Evolutionary conservation across 2,888 invertebrate species (phyloP), one percentile per base, ranked within the genome.

Genomic region (Cosmopolites sordidus): DNA sequence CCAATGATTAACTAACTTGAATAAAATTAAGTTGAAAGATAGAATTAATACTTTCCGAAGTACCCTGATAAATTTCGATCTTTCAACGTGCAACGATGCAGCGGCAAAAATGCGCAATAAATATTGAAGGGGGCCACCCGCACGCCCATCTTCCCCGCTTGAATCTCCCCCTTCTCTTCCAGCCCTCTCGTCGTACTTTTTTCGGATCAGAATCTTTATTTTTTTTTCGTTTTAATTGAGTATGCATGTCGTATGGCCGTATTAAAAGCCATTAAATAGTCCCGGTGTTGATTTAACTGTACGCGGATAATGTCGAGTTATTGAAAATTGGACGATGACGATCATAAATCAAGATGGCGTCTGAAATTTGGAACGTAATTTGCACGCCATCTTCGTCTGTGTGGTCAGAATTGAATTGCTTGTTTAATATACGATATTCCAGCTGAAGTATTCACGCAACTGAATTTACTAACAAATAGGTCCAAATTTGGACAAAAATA

Each of bases 221-320:
- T 22, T 22, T 5, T 8, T 22, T 27, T 46, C 41, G 37, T 16
- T 27, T 48, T 49, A 52, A 50, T 49, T 18, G 56, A 48, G 43
- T 52, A 56, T 48, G 43, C 52, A 42, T 38, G 56, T 52, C 51
- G 51, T 51, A 51, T 49, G 45, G 48, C 16, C 38, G 37, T 52
- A 56, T 56, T 56, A 56, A 59, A 53, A 56, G 51, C 50, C 46
- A 51, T 49, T 52, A 51, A 56, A 51, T 37, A n/a, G 49, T 27
- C 41, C 46, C 48, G 52, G 56, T 56, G 56, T 56, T 56, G 56
- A 56, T 56, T 56, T 52, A 56, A 49, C 48, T 49, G 43, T 52
- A 48, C 48, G 53, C 47, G 49, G 48, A 56, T 56, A 56, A 56
- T 56, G 48, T 52, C 48, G 48, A 56, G 52, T 56, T 56, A 56